Evolutionary conservation across 2,888 invertebrate species (phyloP).

Genomic region (Tenthredo amoena): DNA sequence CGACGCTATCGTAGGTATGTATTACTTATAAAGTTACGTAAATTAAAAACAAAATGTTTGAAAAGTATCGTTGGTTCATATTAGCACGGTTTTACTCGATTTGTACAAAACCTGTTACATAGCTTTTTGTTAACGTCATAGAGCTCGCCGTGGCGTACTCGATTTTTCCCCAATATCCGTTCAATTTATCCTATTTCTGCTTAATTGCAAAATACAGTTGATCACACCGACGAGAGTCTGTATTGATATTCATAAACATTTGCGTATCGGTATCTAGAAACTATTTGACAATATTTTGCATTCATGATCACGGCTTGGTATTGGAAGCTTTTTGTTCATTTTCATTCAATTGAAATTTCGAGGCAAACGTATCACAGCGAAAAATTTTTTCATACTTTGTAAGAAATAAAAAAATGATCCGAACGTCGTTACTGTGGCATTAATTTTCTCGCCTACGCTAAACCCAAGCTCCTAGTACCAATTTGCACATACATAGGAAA

Average conservation of each 20-base stretch:
- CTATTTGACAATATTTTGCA: not conserved
- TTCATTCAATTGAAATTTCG: not conserved
- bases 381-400: not conserved
- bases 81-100: slow-evolving; percentile 71
- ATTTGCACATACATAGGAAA: not conserved
- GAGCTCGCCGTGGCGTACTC: slow-evolving; percentile 46
- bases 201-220: slow-evolving; percentile 37
- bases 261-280: not conserved
- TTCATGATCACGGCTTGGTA: not conserved
- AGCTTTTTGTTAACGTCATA: slow-evolving; percentile 73
- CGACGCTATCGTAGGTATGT: not conserved
- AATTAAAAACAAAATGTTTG: slow-evolving; percentile 59
- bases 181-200: slow-evolving; percentile 26
- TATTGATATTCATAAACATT: slow-evolving; percentile 30
- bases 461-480: too few relatives aligned
- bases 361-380: not conserved
- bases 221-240: not conserved
- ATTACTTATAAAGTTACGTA: not conserved
- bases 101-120: slow-evolving; percentile 73
- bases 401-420: not conserved
- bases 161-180: slow-evolving; percentile 11
- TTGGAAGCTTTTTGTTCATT: not conserved
- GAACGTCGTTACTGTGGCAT: not conserved
- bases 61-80: slow-evolving; percentile 72
- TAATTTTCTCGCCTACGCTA: not conserved